Evolutionary conservation across 2,797 vertebrate genomes (phyloP), one percentile per base, ranked within the genome.

Genomic region (Apogon hyalosoma): DNA sequence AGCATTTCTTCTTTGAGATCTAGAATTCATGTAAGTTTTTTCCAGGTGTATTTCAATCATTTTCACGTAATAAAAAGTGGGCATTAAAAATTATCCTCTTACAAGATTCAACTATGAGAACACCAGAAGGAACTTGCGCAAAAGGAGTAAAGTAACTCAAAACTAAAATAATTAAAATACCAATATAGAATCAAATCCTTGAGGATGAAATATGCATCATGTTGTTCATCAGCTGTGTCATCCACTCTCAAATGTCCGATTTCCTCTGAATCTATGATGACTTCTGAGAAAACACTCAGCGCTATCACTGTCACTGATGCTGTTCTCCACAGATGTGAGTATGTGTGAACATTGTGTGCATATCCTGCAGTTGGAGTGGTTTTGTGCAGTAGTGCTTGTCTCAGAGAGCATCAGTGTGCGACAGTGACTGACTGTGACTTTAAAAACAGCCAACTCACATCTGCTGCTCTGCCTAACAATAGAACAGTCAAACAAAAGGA

Each of bases 401-500:
- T 54, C 0, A 0, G 31, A 41, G 31, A 66, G 10, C 55, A 41
- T 52, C 11, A 6, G 57, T 50, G 12, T 28, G 11, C 58, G 38
- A 53, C 16, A 40, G 61, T 56, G 43, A 53, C 49, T 55, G 64
- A 55, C 28, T 21, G 42, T 53, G 11, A 18, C 15, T 52, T 43
- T 50, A 12, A 70, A 61, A 58, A 65, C 41, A 38, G 49, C 56
- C 24, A 28, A 49, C 33, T 70, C 36, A 73, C 61, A 81, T 84
- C 77, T 79, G 77, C 59, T 48, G 75, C 67, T 69, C 42, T 41
- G 77, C 75, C 84, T 73, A 69, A 75, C 60, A 75, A 47, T 41
- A 24, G 31, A 36, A 11, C 46, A 57, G 79, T 73, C 80, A 85
- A 61, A 73, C 24, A 8, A n/a, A 36, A 63, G 43, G 41, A 8